Evolutionary conservation across 92 coral and sea anemone species (phyloP), one percentile per base, ranked within the genome.

Genomic region (Epizoanthus illoricatus): DNA sequence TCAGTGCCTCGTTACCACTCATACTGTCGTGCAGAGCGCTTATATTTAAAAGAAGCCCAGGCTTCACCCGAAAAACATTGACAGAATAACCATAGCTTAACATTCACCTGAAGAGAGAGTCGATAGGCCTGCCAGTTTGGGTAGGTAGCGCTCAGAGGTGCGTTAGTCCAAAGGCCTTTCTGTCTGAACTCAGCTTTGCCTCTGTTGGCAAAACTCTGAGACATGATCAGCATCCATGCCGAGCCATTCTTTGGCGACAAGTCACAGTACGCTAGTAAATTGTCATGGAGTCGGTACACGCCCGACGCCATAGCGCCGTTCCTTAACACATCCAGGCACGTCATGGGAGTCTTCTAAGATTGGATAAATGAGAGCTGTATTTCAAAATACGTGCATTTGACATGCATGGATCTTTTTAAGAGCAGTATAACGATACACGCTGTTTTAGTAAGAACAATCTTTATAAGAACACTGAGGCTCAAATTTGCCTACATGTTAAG

Each of bases 61-160:
- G 36, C 36, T 28, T 28, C 2, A 28, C 36, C 36, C 1, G 36
- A 28, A 28, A 20, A 59, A 17, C 64, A 17, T 17, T 59, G 64
- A 28, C 36, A 28, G 36, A 28, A 28, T 28, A 28, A 28, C 36
- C 36, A 28, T 28, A 28, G 36, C 36, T 28, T 28, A 28, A 28
- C 36, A 20, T 23, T 55, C 18, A 74, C 79, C 79, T 56, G 79
- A 24, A 43, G 39, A 21, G 79, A 54, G 11, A 56, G 79, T 54
- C 79, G 65, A 57, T 74, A 74, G 6, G 79, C 79, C 33, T 74
- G 49, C 65, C 79, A 74, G 49, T 74, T 74, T 33, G 79, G 79
- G 28, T 24, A 19, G 16, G 79, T 54, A 18, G 79, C 11, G 36
- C 23, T 23, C 7, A 74, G 43, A 45, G 62, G 78, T 73, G 78